These are phyloP conservation scores for Pipra filicauda DNA, from an alignment of 2,113 vertebrate species.

Conservation along the genomic window DNA sequence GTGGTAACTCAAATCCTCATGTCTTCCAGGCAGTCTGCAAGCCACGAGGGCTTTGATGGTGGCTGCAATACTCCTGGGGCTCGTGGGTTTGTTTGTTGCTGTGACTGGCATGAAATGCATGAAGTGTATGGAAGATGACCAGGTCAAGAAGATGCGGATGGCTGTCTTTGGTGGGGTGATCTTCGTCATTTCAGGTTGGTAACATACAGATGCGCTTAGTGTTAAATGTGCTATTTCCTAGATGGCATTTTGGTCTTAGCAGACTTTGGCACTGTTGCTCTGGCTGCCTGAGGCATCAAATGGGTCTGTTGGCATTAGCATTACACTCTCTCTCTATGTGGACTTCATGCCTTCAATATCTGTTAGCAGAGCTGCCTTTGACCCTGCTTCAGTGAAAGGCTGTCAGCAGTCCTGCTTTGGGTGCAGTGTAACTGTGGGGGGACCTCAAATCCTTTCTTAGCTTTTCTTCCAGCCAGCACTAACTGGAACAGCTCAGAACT, in stretches of 20 bases:
- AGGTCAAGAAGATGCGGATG: conserved; percentile 78
- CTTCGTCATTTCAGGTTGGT: conserved; percentile 84
- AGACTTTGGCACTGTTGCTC: background rate
- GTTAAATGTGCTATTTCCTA: background rate
- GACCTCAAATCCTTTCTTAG: background rate
- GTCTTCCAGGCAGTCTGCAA: conserved; percentile 79
- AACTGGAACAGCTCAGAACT: background rate
- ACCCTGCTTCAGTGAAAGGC: background rate
- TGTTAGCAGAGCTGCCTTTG: background rate
- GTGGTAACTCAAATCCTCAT: background rate
- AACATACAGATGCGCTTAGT: background rate
- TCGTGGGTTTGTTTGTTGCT: conserved; percentile 76
- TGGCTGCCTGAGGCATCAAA: background rate
- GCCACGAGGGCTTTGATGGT: conserved; percentile 86
- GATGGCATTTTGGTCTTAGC: background rate
- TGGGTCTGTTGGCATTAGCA: background rate
- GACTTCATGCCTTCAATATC: background rate
- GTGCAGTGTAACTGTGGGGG: background rate
- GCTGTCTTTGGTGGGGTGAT: conserved; percentile 81
- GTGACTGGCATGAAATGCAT: conserved; percentile 90
- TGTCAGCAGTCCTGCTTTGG: background rate
- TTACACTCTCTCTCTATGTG: background rate
- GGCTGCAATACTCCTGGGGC: conserved; percentile 80
- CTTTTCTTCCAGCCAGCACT: background rate
- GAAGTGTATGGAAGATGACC: conserved; percentile 81